Conservation (phyloP, 2,113 vertebrate genomes). For the Calyptommatus sinebrachiatus region DNA sequence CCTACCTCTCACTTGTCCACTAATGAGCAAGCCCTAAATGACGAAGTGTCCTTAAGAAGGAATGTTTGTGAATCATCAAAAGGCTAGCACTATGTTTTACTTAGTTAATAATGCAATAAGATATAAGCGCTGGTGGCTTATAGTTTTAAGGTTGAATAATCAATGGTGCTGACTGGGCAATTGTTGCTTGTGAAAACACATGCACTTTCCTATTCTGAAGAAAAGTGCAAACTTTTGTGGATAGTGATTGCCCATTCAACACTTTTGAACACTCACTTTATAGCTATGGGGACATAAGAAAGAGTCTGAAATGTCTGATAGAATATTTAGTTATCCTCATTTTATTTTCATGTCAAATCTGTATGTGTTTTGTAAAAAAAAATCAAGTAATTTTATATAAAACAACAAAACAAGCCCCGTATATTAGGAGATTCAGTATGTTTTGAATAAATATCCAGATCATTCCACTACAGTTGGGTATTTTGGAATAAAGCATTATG, state of each 20-base stretch:
- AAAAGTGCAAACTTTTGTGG: too few species aligned
- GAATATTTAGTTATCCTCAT: background rate
- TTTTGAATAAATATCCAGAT: background rate
- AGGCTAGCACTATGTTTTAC: background rate
- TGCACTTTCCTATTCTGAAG: too few species aligned
- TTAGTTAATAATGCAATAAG: background rate
- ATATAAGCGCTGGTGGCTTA: background rate
- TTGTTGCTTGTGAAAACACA: too few species aligned
- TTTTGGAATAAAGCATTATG: too few species aligned
- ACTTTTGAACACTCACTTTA: too few species aligned
- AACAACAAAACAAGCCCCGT: background rate
- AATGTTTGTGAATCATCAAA: background rate
- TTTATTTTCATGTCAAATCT: background rate
- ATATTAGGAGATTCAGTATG: background rate
- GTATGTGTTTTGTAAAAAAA: background rate
- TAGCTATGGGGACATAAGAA: background rate
- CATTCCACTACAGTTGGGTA: too few species aligned
- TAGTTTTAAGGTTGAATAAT: too few species aligned
- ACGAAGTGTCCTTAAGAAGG: background rate
- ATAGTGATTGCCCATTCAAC: too few species aligned
- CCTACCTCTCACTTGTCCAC: background rate
- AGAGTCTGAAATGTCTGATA: background rate
- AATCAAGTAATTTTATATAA: background rate
- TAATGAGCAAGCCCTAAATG: constrained; percentile 1
- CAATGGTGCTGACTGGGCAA: too few species aligned